These are phyloP conservation scores for Marcusenius ussheri DNA, from an alignment of 2,113 vertebrate genomes.

Conservation along the genomic window DNA sequence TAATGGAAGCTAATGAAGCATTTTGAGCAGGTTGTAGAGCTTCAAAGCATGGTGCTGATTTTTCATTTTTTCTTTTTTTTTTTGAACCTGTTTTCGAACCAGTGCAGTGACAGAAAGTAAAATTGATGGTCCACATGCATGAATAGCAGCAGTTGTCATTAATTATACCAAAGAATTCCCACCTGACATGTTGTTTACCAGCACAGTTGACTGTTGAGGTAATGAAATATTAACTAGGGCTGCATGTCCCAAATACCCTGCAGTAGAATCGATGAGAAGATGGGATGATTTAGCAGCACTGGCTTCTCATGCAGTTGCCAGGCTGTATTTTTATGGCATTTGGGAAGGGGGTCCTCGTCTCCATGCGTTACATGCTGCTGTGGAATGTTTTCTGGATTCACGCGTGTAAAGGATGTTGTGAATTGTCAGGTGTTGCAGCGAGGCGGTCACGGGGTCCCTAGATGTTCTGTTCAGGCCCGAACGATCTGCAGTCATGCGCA, in stretches of 20 bases:
- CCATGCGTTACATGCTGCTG: background rate
- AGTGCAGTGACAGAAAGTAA: background rate
- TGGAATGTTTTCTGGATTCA: background rate
- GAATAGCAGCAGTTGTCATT: constrained; percentile 13
- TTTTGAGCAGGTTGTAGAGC: background rate
- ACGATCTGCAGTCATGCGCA: background rate
- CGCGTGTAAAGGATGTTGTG: background rate
- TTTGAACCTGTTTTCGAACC: background rate
- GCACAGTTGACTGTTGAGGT: constrained; percentile 15
- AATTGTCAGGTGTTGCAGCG: background rate
- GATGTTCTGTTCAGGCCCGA: background rate
- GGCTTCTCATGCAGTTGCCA: background rate
- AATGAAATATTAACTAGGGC: constrained; percentile 21
- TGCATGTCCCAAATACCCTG: background rate
- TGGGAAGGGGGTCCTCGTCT: background rate
- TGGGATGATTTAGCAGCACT: background rate
- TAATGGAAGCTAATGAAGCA: background rate
- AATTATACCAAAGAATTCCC: constrained; percentile 17
- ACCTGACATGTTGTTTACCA: constrained; percentile 17
- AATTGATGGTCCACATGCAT: background rate
- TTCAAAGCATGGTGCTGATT: no score
- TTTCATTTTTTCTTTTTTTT: background rate
- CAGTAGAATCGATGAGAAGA: background rate
- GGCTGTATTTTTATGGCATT: background rate
- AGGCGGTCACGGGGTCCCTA: background rate